Evolutionary conservation across 1,140 invertebrate species (phyloP).

Genomic region (Aphelenchoides fujianensis): DNA sequence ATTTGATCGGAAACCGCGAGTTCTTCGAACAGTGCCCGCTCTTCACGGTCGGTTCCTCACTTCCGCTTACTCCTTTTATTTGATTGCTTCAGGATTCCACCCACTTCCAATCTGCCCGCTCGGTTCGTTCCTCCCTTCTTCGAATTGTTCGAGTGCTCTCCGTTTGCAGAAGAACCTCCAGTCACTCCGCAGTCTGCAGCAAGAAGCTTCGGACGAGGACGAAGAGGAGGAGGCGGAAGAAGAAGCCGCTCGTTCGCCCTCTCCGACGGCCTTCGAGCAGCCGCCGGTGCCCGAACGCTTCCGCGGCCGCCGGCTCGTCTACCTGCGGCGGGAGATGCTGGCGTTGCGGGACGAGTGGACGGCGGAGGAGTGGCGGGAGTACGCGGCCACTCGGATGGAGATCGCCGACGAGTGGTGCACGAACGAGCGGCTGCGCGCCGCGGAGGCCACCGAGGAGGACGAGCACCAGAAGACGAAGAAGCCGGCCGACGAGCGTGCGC

Average conservation of each 20-base stretch:
- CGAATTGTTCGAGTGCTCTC: too few species aligned
- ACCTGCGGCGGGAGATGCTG: conserved; percentile 43
- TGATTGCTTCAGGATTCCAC: conserved; percentile 7
- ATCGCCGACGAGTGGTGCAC: background rate
- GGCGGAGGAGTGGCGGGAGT: conserved; percentile 32
- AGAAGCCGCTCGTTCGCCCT: too few species aligned
- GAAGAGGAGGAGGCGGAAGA: too few species aligned
- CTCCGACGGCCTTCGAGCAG: too few species aligned
- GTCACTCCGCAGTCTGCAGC: too few species aligned
- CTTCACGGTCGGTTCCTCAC: conserved; percentile 8
- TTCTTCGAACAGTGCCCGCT: conserved; percentile 22
- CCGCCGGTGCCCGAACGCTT: background rate
- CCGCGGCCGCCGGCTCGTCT: conserved; percentile 23
- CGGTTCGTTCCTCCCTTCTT: too few species aligned
- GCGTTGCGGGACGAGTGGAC: conserved; percentile 30
- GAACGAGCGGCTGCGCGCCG: too few species aligned
- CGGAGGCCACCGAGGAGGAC: too few species aligned
- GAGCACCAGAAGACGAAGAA: too few species aligned
- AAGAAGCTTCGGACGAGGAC: too few species aligned
- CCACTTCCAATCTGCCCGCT: background rate
- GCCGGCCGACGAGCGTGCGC: background rate
- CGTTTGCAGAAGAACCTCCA: too few species aligned
- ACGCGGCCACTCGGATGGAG: background rate
- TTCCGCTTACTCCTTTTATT: background rate
- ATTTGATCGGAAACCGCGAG: conserved; percentile 23